Conservation (phyloP, 2,888 invertebrate species). For the Eustalomyia histrio region DNA sequence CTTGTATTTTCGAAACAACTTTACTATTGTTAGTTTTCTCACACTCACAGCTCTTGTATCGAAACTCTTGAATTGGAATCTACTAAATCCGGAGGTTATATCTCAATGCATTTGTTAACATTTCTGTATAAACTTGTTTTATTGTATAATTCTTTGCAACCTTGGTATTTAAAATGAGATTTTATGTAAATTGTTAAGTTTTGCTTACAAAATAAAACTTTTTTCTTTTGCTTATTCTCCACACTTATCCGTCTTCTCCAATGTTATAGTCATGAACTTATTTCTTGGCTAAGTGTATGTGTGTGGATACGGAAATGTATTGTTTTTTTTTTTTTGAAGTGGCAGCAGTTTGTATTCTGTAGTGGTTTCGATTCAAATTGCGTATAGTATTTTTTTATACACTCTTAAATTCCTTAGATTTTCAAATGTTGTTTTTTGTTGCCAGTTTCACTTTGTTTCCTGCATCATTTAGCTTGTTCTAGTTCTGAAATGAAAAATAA, state of each 20-base stretch:
- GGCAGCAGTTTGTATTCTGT: slow-evolving; percentile 11
- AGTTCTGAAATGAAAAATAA: slow-evolving; percentile 42
- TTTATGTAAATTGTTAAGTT: slow-evolving; percentile 23
- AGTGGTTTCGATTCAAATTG: slow-evolving; percentile 39
- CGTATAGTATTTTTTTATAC: slow-evolving; percentile 26
- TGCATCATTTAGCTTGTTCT: slow-evolving; percentile 7
- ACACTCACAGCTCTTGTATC: background rate
- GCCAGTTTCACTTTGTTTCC: slow-evolving; percentile 1
- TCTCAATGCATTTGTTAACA: slow-evolving; percentile 6
- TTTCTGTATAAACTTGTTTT: background rate
- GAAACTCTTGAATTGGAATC: background rate
- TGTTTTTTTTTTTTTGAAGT: slow-evolving; percentile 32
- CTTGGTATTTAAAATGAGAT: slow-evolving; percentile 28
- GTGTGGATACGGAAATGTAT: slow-evolving; percentile 7
- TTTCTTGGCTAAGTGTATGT: slow-evolving; percentile 16
- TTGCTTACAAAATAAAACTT: slow-evolving; percentile 11
- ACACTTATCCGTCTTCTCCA: background rate
- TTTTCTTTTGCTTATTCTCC: background rate
- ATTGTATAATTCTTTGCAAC: slow-evolving; percentile 1
- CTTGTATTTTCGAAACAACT: background rate
- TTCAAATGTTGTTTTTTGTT: slow-evolving; percentile 21
- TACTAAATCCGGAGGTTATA: background rate
- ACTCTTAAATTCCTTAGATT: slow-evolving; percentile 28
- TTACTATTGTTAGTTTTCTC: slow-evolving; percentile 12
- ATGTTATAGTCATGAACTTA: slow-evolving; percentile 35